A percentile compares a stretch with the other conserved stretches of the same genome.
Conservation (phyloP, 2,888 invertebrate genomes). For the Oscheius onirici region DNA sequence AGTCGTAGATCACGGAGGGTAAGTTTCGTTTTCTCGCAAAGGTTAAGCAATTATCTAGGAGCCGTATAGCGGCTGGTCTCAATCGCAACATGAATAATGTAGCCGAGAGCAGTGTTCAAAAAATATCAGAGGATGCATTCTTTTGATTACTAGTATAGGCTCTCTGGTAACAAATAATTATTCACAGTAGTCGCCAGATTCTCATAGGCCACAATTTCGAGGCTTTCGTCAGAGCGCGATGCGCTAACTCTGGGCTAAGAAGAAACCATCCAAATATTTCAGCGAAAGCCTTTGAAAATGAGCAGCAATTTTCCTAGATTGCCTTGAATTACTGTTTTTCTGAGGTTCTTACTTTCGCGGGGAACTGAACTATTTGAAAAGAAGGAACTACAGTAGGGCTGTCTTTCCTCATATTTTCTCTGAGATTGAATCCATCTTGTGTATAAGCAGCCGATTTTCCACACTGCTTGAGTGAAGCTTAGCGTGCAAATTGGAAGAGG, state of each 20-base stretch:
- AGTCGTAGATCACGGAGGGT: neutral
- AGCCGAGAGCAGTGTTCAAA: neutral
- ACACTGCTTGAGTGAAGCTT: conserved; percentile 28
- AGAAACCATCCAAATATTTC: conserved; percentile 11
- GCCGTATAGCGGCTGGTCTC: conserved; percentile 12
- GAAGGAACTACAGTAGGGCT: too few relatives aligned
- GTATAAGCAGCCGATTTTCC: conserved; percentile 18
- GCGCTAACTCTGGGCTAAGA: neutral
- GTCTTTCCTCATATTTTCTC: too few relatives aligned
- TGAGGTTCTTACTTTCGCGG: too few relatives aligned
- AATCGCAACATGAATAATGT: conserved; percentile 21
- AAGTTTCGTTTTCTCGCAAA: neutral
- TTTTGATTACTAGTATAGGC: neutral
- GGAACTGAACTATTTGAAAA: too few relatives aligned
- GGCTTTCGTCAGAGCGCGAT: neutral
- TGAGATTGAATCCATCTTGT: too few relatives aligned
- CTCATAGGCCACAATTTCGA: neutral
- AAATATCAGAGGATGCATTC: too few relatives aligned
- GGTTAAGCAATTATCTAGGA: conserved; percentile 13
- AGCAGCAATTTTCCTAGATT: neutral
- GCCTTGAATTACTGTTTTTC: conserved; percentile 8
- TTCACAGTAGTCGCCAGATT: neutral
- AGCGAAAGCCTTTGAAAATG: conserved; percentile 8
- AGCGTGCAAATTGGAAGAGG: conserved; percentile 34
- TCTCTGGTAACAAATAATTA: neutral